These are phyloP conservation scores for Panopea generosa DNA, from an alignment of 2,888 invertebrate species.

Conservation along the genomic window DNA sequence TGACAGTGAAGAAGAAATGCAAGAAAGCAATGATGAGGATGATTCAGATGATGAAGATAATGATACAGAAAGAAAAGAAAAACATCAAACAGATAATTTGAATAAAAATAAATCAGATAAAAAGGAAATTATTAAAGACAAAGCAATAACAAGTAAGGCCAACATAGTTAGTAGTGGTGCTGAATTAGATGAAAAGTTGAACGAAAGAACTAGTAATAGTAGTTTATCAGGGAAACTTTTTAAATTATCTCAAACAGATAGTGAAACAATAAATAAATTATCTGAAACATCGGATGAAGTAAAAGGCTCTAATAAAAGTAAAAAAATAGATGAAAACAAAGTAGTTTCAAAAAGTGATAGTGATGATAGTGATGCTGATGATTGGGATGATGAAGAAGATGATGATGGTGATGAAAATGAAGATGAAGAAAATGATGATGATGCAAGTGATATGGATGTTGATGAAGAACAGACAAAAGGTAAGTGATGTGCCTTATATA, in stretches of 20 bases:
- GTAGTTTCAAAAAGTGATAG: not conserved
- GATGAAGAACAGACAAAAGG: no score
- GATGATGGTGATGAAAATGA: conserved; percentile 30
- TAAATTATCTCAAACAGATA: conserved; percentile 4
- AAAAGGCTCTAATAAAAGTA: not conserved
- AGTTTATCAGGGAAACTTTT: no score
- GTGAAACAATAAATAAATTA: conserved; percentile 36
- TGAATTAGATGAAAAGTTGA: no score
- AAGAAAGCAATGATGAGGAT: conserved; percentile 41
- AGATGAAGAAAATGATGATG: conserved; percentile 1
- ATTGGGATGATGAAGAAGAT: conserved; percentile 26
- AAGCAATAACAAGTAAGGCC: no score
- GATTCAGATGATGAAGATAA: conserved; percentile 18
- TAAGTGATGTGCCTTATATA: no score
- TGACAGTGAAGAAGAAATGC: conserved; percentile 37
- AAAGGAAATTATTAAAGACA: no score
- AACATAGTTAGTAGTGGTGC: no score
- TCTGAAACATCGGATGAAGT: not conserved
- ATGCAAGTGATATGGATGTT: no score
- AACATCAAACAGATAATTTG: no score
- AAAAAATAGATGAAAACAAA: not conserved
- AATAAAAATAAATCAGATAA: no score
- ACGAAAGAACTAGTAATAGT: no score
- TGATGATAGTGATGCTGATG: conserved; percentile 27
- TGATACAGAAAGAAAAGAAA: not conserved